phyloP scores from a whole-genome alignment of 2,797 vertebrate species.

The Babyrousa celebensis region DNA sequence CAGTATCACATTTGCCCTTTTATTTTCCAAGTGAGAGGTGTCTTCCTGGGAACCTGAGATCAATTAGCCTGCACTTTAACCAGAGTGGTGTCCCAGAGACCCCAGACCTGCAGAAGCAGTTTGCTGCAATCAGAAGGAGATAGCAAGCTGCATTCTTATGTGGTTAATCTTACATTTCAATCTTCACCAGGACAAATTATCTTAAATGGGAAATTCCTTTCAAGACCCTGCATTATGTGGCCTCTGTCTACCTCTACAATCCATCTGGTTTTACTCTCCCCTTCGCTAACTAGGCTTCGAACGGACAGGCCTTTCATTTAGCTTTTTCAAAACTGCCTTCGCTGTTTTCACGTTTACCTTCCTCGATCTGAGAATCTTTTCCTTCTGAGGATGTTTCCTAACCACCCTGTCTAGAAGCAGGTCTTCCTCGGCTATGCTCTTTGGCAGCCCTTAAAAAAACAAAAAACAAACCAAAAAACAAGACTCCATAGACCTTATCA shows the following conservation, averaged over 20 bases:
- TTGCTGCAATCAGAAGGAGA: not conserved
- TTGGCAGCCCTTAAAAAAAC: not conserved
- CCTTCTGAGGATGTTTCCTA: not conserved
- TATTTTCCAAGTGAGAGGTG: not conserved
- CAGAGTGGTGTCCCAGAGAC: not conserved
- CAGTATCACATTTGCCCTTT: not conserved
- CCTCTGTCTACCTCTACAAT: not conserved
- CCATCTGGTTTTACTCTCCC: not conserved
- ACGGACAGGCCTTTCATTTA: not conserved
- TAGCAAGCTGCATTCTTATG: not conserved
- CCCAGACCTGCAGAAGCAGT: not conserved
- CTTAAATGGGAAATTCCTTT: not conserved
- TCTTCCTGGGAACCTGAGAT: not conserved
- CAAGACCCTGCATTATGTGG: not conserved
- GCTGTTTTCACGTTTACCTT: not conserved
- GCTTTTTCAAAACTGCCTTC: not conserved
- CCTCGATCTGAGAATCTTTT: not conserved
- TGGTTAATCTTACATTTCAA: not conserved
- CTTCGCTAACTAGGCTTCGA: not conserved
- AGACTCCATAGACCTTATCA: not conserved
- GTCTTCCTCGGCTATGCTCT: not conserved
- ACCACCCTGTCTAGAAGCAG: not conserved
- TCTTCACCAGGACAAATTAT: not conserved
- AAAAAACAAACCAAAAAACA: too few species aligned
- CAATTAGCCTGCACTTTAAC: not conserved